Conservation (phyloP, 2,113 vertebrate genomes). For the Salminus brasiliensis region DNA sequence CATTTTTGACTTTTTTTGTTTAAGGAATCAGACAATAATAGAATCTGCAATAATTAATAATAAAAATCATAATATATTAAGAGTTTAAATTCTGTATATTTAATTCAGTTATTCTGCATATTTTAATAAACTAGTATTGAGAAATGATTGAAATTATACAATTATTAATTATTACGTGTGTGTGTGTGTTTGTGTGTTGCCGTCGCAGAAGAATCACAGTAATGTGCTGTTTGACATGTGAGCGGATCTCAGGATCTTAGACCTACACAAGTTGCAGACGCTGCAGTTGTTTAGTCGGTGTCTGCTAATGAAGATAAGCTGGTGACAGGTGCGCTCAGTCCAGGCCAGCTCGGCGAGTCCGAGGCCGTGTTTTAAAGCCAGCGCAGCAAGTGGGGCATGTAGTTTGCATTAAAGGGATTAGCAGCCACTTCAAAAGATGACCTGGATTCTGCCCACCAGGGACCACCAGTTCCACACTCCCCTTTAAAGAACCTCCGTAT, state of each 20-base stretch:
- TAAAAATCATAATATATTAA: too few species aligned
- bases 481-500: constrained; percentile 74
- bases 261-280: neutral
- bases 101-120: too few species aligned
- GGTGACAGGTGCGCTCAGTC: constrained; percentile 78
- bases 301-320: constrained; percentile 6
- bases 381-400: constrained; percentile 78
- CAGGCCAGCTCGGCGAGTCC: constrained; percentile 74
- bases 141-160: too few species aligned
- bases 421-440: constrained; percentile 83
- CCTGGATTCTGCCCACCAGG: constrained; percentile 82
- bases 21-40: too few species aligned
- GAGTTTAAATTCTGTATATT: too few species aligned
- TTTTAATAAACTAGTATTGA: too few species aligned
- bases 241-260: neutral
- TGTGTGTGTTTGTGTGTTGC: too few species aligned
- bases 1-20: too few species aligned
- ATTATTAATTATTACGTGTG: too few species aligned
- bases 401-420: constrained; percentile 85
- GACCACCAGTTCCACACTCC: constrained; percentile 76
- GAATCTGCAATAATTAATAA: too few species aligned
- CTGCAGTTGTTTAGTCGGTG: neutral
- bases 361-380: constrained; percentile 49
- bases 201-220: too few species aligned
- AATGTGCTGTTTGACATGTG: neutral